Base-by-base conservation (phyloP, 2,888 invertebrate species). In the Drosophila subquinaria region DNA sequence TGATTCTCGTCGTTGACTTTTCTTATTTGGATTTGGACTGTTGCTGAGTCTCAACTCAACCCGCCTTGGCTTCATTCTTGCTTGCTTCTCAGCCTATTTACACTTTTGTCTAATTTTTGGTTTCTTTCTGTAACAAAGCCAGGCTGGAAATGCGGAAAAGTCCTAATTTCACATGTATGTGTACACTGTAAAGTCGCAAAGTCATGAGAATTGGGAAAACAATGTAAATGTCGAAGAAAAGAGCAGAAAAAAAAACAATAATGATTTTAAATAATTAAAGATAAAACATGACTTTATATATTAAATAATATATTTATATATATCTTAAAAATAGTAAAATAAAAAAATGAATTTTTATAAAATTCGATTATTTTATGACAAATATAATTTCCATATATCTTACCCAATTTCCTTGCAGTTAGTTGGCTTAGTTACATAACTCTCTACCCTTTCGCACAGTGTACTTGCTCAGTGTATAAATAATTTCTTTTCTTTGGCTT, bases 401-500 rank as follows among this genome's bases (percentile, higher is more conserved):
- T 6, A 30, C n/a, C n/a, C 15, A 48, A 30, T 2, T 8, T 27
- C 15, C 11, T 20, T 20, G 33, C 30, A 15, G 11, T 35, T 10
- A 15, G 6, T 23, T 42, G 0, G 10, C 48, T 23, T n/a, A 53
- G 27, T 11, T 15, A 23, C 23, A 23, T 23, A 42, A 11, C 10
- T 17, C 1, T 0, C 50, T 30, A 0, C 17, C 40, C 6, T 17
- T 66, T 71, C 5, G 36, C 51, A 35, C 79, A 70, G 69, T 77
- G 79, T 65, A 68, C 53, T 11, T 47, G 35, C 51, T 56, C 79
- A 33, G 73, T 66, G 68, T 73, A 75, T 69, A 62, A 78, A 76
- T 88, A 82, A 87, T 89, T 89, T 85, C 89, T 89, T 89, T 87
- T 87, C 88, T 86, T 87, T 76, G 73, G 79, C 69, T 75, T 87